Base-by-base conservation (phyloP, 2,797 vertebrate species). In the Caiman crocodilus region DNA sequence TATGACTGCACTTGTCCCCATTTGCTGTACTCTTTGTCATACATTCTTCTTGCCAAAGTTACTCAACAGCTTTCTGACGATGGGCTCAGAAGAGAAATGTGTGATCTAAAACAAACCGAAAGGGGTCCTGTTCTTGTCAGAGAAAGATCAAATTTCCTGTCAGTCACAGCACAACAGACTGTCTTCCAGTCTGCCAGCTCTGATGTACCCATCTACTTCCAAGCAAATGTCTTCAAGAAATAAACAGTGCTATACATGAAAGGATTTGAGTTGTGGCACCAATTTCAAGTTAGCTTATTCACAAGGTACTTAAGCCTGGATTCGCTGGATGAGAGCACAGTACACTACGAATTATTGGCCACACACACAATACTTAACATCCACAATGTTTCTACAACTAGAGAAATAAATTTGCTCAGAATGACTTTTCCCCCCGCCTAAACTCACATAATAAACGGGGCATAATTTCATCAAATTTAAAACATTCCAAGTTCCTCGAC, bases 41-140 rank as follows among this genome's bases (percentile, higher is more conserved):
- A 85, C 76, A 50, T 64, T 61, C 86, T 73, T 84, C 63, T 23
- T 61, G 78, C 67, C 80, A 94, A 96, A 96, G 95, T 94, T 96
- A 87, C 56, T 93, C 82, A 92, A 79, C 90, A 94, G 93, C 96
- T 95, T 97, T 84, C 84, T 96, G 94, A 95, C 90, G 95, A 85
- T 0, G 6, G 55, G 16, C 4, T 85, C 82, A 50, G 67, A 79
- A 80, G 50, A 85, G 91, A 69, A 84, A 84, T n/a, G 94, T 76
- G 92, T 96, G 94, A 96, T 94, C 82, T 96, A 77, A 96, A 92
- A 86, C 80, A 93, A 96, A 92, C 73, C 3, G 84, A 97, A 89
- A 0, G 20, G 86, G 90, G 86, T 87, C 88, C 80, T 95, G 91
- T 94, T 96, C 91, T 89, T 84, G 88, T 84, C 88, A 86, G 82